These are phyloP conservation scores for Darevskia mixta DNA, from an alignment of 2,797 vertebrate species.

Conservation along the genomic window DNA sequence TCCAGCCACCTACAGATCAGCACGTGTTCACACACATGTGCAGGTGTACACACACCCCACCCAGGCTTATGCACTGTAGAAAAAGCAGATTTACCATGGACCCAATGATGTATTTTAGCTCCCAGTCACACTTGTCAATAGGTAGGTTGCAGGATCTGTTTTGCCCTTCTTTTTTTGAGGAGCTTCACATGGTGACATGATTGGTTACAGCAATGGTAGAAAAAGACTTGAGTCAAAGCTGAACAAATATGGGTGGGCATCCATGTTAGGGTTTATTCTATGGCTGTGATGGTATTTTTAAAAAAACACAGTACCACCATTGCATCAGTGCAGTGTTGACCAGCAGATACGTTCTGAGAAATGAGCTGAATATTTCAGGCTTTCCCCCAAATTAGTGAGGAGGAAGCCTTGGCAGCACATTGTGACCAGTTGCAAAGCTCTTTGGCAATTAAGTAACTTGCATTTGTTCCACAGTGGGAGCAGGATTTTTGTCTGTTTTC, in stretches of 20 bases:
- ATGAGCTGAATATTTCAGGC: no score
- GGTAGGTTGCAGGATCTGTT: not conserved
- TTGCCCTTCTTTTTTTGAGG: no score
- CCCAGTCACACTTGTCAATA: not conserved
- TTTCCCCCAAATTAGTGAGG: no score
- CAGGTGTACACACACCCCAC: not conserved
- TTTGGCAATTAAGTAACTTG: no score
- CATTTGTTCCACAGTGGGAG: no score
- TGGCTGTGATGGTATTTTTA: no score
- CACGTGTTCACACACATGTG: not conserved
- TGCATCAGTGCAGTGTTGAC: not conserved
- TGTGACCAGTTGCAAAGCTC: no score
- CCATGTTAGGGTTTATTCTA: no score
- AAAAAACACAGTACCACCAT: not conserved
- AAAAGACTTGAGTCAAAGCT: no score
- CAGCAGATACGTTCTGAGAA: no score
- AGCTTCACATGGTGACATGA: not conserved
- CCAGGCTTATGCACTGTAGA: not conserved
- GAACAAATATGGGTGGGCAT: no score
- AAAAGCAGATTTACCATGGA: not conserved
- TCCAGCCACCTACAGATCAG: not conserved
- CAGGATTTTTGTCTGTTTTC: not conserved
- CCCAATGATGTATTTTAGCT: not conserved
- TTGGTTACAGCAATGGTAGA: not conserved
- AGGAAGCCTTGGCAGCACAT: no score